These are phyloP conservation scores for human (Homo sapiens) DNA, from an alignment of 2,113 vertebrate species.

Conservation along the genomic window DNA sequence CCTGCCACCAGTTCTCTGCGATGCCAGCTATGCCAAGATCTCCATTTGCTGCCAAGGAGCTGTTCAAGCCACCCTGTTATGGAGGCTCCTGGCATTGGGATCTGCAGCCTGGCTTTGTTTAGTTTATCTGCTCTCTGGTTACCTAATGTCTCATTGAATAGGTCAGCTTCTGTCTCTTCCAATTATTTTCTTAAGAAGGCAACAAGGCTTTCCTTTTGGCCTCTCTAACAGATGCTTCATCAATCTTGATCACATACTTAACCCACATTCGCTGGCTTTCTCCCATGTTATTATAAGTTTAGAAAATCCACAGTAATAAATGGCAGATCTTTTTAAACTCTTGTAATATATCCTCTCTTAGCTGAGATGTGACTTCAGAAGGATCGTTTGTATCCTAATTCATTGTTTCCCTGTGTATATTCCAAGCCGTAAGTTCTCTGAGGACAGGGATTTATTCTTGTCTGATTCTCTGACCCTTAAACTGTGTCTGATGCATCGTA, in stretches of 20 bases:
- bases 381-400: neutral
- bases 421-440: neutral
- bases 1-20: neutral
- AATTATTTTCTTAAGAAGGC: slow-evolving; percentile 5
- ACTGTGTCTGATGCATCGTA: neutral
- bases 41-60: neutral
- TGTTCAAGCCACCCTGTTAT: neutral
- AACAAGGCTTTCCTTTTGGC: neutral
- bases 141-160: neutral
- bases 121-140: neutral
- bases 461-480: neutral
- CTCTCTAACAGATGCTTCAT: neutral
- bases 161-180: neutral
- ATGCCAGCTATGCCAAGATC: neutral
- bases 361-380: neutral
- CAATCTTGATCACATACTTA: slow-evolving; percentile 1
- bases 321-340: neutral
- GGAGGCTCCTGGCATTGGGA: neutral
- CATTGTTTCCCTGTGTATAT: neutral
- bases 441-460: neutral
- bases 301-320: neutral
- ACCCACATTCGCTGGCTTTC: neutral
- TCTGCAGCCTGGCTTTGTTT: neutral
- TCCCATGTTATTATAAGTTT: neutral
- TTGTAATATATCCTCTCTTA: neutral